phyloP scores from a whole-genome alignment of 2,113 vertebrate genomes.

The Callochromis pleurospilus region DNA sequence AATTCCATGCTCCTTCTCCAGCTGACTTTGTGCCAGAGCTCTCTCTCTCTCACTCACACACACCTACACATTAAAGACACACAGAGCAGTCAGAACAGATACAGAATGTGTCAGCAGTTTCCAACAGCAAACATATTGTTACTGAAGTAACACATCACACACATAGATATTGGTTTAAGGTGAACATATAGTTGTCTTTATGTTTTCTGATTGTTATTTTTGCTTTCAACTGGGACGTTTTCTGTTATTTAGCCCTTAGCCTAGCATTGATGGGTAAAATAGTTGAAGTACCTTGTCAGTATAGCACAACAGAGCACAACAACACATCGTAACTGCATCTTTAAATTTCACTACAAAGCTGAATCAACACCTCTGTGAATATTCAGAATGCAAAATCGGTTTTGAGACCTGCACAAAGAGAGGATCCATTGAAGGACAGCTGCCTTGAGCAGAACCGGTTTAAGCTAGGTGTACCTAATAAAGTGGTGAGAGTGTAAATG shows the following conservation, averaged over 20 bases:
- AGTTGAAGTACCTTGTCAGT: not conserved
- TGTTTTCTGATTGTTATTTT: not conserved
- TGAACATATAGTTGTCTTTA: not conserved
- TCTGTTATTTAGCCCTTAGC: not conserved
- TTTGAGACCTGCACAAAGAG: not conserved
- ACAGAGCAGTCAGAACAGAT: not conserved
- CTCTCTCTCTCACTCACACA: not conserved
- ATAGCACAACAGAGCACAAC: not conserved
- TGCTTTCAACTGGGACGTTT: not conserved
- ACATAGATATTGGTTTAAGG: not conserved
- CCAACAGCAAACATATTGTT: not conserved
- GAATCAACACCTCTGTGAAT: not conserved
- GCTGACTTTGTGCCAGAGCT: not conserved
- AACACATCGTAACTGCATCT: not conserved
- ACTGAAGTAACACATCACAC: not conserved
- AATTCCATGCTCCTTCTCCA: constrained; percentile 16
- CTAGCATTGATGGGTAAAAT: not conserved
- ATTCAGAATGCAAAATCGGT: not conserved
- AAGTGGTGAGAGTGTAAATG: not conserved
- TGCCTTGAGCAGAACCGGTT: not conserved
- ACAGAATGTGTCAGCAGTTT: not conserved
- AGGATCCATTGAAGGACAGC: not conserved
- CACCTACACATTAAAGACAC: not conserved
- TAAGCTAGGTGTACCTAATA: not conserved
- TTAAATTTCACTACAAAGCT: not conserved